Evolutionary conservation across 2,113 vertebrate genomes (phyloP).

Genomic region (Rattus rattus): DNA sequence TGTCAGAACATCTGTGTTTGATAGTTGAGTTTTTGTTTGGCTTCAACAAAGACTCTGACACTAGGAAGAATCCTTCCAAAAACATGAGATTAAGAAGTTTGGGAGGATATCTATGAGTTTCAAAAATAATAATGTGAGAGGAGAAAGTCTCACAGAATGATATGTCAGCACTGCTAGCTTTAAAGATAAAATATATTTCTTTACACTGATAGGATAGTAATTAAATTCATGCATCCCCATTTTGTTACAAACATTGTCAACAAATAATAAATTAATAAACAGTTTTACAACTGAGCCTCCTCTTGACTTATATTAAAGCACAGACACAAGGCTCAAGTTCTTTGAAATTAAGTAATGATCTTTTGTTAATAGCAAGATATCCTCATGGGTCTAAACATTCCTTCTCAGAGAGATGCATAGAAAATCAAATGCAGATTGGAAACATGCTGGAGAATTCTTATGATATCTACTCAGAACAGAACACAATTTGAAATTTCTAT

Average conservation of each 20-base stretch:
- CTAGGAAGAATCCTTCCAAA: neutral
- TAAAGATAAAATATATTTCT: too few species aligned
- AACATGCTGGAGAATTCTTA: neutral
- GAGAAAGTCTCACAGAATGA: neutral
- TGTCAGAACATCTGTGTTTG: neutral
- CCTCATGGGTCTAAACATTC: constrained; percentile 16
- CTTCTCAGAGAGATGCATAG: constrained; percentile 46
- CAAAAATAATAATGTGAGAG: neutral
- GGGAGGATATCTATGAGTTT: neutral
- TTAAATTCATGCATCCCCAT: rapidly evolving
- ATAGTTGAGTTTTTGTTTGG: neutral
- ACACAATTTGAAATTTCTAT: constrained; percentile 60
- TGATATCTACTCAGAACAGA: neutral
- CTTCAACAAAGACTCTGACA: neutral
- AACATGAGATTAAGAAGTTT: rapidly evolving
- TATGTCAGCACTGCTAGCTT: too few species aligned
- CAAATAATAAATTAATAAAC: neutral
- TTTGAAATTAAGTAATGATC: constrained; percentile 39
- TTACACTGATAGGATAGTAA: too few species aligned
- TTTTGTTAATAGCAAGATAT: constrained; percentile 10
- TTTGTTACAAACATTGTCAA: neutral
- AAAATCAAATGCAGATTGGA: constrained; percentile 43
- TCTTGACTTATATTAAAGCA: constrained; percentile 10
- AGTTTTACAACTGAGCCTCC: neutral
- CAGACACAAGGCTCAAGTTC: neutral